Percentiles rank a stretch among this genome's conserved stretches.
These are phyloP conservation scores for Zele albiditarsus DNA, from an alignment of 2,888 invertebrate species.

Conservation along the genomic window DNA sequence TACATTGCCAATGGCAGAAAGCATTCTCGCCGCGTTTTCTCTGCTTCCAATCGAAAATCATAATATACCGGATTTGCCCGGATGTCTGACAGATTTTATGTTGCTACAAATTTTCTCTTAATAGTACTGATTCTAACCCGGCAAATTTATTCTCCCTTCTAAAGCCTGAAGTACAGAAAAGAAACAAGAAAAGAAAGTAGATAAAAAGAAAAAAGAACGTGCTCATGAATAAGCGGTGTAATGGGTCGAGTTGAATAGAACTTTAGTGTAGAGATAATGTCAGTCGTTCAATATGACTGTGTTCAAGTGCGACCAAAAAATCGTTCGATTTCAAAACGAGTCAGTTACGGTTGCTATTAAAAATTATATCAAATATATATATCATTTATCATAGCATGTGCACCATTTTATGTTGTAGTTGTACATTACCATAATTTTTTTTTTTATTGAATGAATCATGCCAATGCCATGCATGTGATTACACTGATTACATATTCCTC, in stretches of 20 bases:
- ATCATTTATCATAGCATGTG: neutral
- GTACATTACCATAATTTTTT: neutral
- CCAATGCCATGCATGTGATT: neutral
- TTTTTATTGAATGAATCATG: neutral
- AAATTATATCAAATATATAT: neutral
- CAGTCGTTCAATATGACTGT: neutral
- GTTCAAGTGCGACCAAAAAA: neutral
- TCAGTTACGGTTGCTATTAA: neutral
- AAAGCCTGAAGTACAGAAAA: neutral
- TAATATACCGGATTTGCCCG: neutral
- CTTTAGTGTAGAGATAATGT: neutral
- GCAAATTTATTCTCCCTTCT: slow-evolving; percentile 9
- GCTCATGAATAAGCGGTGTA: slow-evolving; percentile 21
- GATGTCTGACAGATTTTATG: slow-evolving; percentile 18
- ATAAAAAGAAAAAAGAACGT: slow-evolving; percentile 1
- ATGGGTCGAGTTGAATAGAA: slow-evolving; percentile 24
- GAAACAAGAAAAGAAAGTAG: neutral
- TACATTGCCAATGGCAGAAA: neutral
- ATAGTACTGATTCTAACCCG: neutral
- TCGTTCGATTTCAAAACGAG: neutral
- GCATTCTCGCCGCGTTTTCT: neutral
- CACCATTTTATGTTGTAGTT: neutral
- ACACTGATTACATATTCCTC: neutral
- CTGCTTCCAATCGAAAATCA: neutral
- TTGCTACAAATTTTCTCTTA: slow-evolving; percentile 7